Percentiles rank a stretch among this genome's conserved stretches.
phyloP scores from a whole-genome alignment of 2,797 vertebrate species.

The Etheostoma nigrum region DNA sequence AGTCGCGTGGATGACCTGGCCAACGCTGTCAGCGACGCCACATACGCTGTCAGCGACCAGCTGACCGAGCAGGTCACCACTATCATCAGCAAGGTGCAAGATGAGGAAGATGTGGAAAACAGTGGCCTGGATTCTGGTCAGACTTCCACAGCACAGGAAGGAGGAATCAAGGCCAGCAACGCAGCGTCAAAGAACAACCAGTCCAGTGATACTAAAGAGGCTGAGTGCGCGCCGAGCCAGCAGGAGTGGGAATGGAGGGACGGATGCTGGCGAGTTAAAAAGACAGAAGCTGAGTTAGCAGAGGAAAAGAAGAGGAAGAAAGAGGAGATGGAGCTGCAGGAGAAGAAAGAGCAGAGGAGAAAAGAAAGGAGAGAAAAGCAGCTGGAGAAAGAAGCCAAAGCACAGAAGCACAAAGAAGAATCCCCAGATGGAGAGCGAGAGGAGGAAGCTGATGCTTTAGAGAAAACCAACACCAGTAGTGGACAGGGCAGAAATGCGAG shows the following conservation, averaged over 20 bases:
- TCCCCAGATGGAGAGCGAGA: slow-evolving; percentile 29
- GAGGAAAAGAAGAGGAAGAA: slow-evolving; percentile 74
- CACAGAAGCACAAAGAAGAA: slow-evolving; percentile 38
- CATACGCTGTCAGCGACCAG: slow-evolving; percentile 91
- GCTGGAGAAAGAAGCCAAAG: slow-evolving; percentile 62
- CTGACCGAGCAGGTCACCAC: slow-evolving; percentile 93
- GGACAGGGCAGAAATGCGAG: slow-evolving; percentile 11
- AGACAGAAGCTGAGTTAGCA: slow-evolving; percentile 70
- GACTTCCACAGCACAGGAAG: slow-evolving; percentile 46
- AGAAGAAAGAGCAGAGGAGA: slow-evolving; percentile 70
- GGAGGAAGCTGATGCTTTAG: slow-evolving; percentile 14
- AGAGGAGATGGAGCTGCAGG: slow-evolving; percentile 65
- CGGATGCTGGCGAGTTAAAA: slow-evolving; percentile 81
- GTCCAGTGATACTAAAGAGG: slow-evolving; percentile 25
- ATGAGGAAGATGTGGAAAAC: slow-evolving; percentile 73
- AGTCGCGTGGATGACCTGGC: slow-evolving; percentile 91
- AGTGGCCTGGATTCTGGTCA: slow-evolving; percentile 48
- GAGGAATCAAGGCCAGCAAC: slow-evolving; percentile 34
- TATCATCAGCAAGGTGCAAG: slow-evolving; percentile 89
- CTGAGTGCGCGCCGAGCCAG: slow-evolving; percentile 49
- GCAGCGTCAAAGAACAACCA: slow-evolving; percentile 47
- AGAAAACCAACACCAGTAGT: neutral
- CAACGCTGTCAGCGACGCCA: slow-evolving; percentile 88
- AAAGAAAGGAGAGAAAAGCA: slow-evolving; percentile 69
- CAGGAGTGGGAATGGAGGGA: slow-evolving; percentile 83